phyloP scores from a whole-genome alignment of 2,888 invertebrate genomes.

The Eupithecia exiguata region DNA sequence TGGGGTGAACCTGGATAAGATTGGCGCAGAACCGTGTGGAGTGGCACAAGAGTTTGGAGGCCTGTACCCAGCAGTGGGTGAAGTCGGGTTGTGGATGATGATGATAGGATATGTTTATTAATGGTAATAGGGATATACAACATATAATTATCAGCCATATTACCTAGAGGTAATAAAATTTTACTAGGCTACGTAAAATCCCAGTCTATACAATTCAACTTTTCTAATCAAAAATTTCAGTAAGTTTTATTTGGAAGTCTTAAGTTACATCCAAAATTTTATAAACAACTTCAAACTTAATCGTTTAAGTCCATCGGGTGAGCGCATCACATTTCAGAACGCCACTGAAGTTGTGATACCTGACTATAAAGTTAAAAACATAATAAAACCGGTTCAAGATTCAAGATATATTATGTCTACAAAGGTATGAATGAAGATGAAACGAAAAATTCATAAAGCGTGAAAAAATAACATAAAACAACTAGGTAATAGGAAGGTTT shows the following conservation, averaged over 20 bases:
- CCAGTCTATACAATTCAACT: background rate
- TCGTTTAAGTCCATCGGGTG: conserved; percentile 18
- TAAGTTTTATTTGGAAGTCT: conserved; percentile 6
- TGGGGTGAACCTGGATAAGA: too few relatives aligned
- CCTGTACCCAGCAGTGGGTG: too few relatives aligned
- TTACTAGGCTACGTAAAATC: background rate
- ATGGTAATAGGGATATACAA: too few relatives aligned
- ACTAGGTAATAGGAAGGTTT: too few relatives aligned
- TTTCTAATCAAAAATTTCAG: background rate
- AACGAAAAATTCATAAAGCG: background rate
- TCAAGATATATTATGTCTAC: background rate
- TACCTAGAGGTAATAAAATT: background rate
- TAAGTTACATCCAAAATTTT: conserved; percentile 15
- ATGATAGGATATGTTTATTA: too few relatives aligned
- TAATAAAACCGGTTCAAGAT: background rate
- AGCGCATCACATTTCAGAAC: conserved; percentile 22
- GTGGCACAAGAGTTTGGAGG: too few relatives aligned
- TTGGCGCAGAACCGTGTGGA: too few relatives aligned
- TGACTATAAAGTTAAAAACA: conserved; percentile 13
- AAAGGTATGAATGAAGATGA: background rate
- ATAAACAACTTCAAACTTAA: conserved; percentile 26
- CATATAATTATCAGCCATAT: too few relatives aligned
- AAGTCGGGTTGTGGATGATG: too few relatives aligned
- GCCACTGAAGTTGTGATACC: conserved; percentile 26
- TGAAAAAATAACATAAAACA: background rate